Base-by-base conservation (phyloP, 2,113 vertebrate species). In the Rhabdomys dilectus region DNA sequence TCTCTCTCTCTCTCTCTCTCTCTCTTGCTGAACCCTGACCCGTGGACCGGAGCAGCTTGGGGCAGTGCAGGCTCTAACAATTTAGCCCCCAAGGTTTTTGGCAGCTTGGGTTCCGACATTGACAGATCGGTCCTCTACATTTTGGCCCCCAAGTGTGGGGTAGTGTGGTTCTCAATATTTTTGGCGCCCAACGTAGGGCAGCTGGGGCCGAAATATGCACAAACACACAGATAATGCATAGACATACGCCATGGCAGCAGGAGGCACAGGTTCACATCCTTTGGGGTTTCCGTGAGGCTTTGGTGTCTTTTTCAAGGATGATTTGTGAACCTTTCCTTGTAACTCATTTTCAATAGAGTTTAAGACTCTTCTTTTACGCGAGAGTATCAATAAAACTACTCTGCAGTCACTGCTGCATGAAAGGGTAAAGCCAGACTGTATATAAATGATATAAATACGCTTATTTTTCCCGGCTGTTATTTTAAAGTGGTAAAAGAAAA, bases 401-500 rank as follows among this genome's bases (percentile, higher is more conserved):
- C 96, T 95, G 42, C 62, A 84, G 81, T 36, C 0, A 8, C n/a
- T 24, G 26, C 15, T 53, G 26, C 3, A 8, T 48, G 62, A 70
- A 96, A 48, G 51, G 88, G 1, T 29, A 89, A 94, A 0, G 29
- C 31, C 93, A 56, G 86, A 77, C 95, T 96, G 96, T 91, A 42
- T 87, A n/a, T 12, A n/a, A n/a, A n/a, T n/a, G n/a, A n/a, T n/a
- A n/a, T n/a, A 88, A 53, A 88, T 84, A 87, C 51, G 70, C 31
- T 87, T 5, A 85, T 94, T 96, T 92, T 75, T 17, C 48, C 68
- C 64, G n/a, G 45, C 66, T 87, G 51, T 72, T 88, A 77, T 34
- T 95, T 88, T 78, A 84, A 96, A 94, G 93, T 70, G 48, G 51
- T 29, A 76, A 26, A 90, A 97, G 89, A 96, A 97, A 89, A 56